phyloP scores from a whole-genome alignment of 2,888 invertebrate genomes.

The Cetonia aurata region DNA sequence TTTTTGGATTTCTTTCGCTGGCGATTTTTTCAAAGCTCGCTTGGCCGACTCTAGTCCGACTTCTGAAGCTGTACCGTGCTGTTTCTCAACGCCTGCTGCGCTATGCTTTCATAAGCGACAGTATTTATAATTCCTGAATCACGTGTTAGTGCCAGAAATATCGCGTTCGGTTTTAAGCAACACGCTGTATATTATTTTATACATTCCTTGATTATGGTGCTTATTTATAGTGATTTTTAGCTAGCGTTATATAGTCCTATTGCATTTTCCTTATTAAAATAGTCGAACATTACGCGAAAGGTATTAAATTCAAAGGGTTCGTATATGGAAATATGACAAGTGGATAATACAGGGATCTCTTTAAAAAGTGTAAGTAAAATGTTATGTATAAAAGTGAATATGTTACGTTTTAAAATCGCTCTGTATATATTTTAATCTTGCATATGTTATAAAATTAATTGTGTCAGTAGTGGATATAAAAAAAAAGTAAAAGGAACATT shows the following conservation, averaged over 20 bases:
- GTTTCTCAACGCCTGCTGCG: constrained; percentile 33
- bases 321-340: no score
- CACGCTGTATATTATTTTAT: no score
- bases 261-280: no score
- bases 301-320: no score
- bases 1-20: constrained; percentile 47
- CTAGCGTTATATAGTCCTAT: no score
- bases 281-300: no score
- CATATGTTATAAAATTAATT: constrained; percentile 1
- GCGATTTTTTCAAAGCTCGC: constrained; percentile 50
- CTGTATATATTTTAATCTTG: constrained; percentile 5
- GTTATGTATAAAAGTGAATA: no score
- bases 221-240: no score
- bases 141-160: neutral
- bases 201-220: no score
- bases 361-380: no score
- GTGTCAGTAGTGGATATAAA: constrained; percentile 1
- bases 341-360: no score
- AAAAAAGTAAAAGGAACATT: constrained; percentile 27
- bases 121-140: constrained; percentile 20
- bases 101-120: constrained; percentile 39
- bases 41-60: constrained; percentile 48
- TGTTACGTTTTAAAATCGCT: constrained; percentile 9
- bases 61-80: constrained; percentile 47
- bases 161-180: no score